Percentiles rank a stretch among this genome's conserved stretches.
phyloP scores from a whole-genome alignment of 1,140 invertebrate genomes.

The Bathynomus jamesi region DNA sequence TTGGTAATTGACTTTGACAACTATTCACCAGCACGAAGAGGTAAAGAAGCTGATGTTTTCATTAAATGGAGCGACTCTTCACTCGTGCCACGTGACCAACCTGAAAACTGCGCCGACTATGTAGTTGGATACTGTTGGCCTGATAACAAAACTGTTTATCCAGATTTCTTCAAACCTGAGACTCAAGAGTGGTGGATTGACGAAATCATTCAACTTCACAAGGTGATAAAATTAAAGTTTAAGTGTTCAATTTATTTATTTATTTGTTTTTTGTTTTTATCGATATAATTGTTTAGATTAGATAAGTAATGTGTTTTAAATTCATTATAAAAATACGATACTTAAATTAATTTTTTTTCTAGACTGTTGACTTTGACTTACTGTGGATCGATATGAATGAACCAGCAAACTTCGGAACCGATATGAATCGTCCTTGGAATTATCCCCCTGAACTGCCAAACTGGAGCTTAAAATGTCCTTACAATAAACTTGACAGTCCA shows the following conservation, averaged over 20 bases:
- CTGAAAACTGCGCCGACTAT: slow-evolving; percentile 18
- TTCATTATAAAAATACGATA: neutral
- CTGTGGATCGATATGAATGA: slow-evolving; percentile 41
- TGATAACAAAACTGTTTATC: slow-evolving; percentile 30
- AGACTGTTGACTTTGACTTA: slow-evolving; percentile 16
- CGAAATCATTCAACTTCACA: slow-evolving; percentile 28
- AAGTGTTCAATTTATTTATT: neutral
- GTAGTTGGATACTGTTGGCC: slow-evolving; percentile 34
- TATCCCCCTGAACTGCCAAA: slow-evolving; percentile 40
- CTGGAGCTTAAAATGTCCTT: slow-evolving; percentile 40
- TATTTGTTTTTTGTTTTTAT: neutral
- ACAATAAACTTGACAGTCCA: slow-evolving; percentile 39
- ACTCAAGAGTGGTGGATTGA: slow-evolving; percentile 35
- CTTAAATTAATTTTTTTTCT: neutral
- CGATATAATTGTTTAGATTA: neutral
- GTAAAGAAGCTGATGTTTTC: slow-evolving; percentile 27
- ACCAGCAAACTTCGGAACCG: slow-evolving; percentile 42
- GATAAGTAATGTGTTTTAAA: neutral
- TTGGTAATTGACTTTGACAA: slow-evolving; percentile 34
- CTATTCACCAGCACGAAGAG: slow-evolving; percentile 19
- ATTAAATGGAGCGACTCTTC: slow-evolving; percentile 26
- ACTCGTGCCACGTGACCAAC: slow-evolving; percentile 31
- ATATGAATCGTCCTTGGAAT: slow-evolving; percentile 41
- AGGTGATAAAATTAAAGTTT: slow-evolving; percentile 14
- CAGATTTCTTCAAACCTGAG: slow-evolving; percentile 33